phyloP scores from a whole-genome alignment of 2,797 vertebrate genomes.

The Pseudochaenichthys georgianus region DNA sequence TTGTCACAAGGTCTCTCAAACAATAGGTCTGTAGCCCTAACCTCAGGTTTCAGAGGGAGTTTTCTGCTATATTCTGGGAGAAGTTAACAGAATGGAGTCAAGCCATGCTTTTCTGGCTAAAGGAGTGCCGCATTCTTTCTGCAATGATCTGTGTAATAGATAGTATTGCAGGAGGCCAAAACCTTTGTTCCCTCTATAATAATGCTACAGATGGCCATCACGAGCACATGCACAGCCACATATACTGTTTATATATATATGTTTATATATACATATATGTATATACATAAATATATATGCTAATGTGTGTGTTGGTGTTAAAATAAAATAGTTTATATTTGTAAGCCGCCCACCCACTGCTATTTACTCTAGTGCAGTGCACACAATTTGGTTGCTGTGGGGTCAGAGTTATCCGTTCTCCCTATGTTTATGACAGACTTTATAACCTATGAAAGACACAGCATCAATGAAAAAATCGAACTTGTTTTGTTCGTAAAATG shows the following conservation, averaged over 20 bases:
- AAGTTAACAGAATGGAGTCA: constrained; percentile 39
- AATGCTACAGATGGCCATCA: background rate
- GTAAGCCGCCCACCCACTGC: constrained; percentile 33
- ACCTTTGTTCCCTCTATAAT: constrained; percentile 18
- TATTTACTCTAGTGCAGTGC: constrained; percentile 26
- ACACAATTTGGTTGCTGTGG: constrained; percentile 36
- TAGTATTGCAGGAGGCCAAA: constrained; percentile 29
- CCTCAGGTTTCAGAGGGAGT: constrained; percentile 37
- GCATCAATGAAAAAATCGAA: constrained; percentile 15
- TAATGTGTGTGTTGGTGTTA: background rate
- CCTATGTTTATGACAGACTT: constrained; percentile 53
- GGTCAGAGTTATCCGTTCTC: constrained; percentile 27
- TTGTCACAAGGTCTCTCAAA: constrained; percentile 59
- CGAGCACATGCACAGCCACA: background rate
- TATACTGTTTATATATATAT: background rate
- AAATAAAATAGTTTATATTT: constrained; percentile 29
- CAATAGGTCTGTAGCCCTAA: constrained; percentile 54
- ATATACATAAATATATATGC: background rate
- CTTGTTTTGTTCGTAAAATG: constrained; percentile 25
- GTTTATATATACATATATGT: background rate
- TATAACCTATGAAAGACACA: constrained; percentile 35
- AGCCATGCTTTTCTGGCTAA: constrained; percentile 41
- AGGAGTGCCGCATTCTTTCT: constrained; percentile 28
- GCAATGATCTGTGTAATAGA: constrained; percentile 51
- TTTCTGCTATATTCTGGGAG: constrained; percentile 30